Conservation (phyloP, 2,113 vertebrate species). For the Platysternon megacephalum region DNA sequence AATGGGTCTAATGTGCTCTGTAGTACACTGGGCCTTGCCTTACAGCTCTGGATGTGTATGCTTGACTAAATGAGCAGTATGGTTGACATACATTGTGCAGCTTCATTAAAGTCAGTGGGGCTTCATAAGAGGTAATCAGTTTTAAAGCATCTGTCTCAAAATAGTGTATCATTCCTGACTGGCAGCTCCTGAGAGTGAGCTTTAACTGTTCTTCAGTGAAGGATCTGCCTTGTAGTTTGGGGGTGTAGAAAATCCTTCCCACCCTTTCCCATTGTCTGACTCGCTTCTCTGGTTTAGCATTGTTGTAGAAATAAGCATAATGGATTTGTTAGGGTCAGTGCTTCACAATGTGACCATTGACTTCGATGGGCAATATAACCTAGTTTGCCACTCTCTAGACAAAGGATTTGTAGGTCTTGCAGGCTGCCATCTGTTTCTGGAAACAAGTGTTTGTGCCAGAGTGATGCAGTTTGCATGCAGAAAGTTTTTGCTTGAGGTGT, state of each 20-base stretch:
- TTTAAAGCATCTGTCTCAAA: background rate
- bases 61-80: background rate
- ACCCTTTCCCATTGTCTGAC: slow-evolving; percentile 48
- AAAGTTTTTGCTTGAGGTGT: slow-evolving; percentile 30
- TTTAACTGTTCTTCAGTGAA: accelerated
- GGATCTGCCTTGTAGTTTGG: background rate
- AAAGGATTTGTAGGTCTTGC: slow-evolving; percentile 71
- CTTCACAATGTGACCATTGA: slow-evolving; percentile 73
- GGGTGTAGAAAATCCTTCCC: slow-evolving; percentile 41
- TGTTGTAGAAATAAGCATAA: slow-evolving; percentile 73
- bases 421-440: slow-evolving; percentile 78
- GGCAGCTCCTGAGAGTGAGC: background rate
- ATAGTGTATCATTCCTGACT: background rate
- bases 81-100: background rate
- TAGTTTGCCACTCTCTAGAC: slow-evolving; percentile 66
- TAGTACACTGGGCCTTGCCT: slow-evolving; percentile 1
- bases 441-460: slow-evolving; percentile 60
- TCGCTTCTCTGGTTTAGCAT: slow-evolving; percentile 68
- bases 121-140: background rate
- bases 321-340: slow-evolving; percentile 79
- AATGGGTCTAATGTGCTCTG: background rate
- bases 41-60: background rate
- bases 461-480: slow-evolving; percentile 50
- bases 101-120: background rate
- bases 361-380: slow-evolving; percentile 69